Evolutionary conservation across 2,888 invertebrate genomes (phyloP).

Genomic region (Drosophila fungiperda): DNA sequence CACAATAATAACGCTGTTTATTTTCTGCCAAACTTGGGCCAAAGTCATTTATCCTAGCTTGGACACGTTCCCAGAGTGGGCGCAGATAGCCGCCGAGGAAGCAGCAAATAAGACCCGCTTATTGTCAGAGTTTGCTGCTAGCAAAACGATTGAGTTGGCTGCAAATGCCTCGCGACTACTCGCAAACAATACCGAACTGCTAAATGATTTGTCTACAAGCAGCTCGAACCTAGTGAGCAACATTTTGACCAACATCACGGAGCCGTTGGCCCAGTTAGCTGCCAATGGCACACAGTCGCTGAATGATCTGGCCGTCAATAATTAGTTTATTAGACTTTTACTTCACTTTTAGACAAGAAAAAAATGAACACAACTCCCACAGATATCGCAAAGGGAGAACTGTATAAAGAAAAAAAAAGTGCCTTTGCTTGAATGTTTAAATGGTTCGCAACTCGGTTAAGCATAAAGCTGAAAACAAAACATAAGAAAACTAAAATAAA

Average conservation of each 20-base stretch:
- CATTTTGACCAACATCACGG: constrained; percentile 29
- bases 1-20: constrained; percentile 89
- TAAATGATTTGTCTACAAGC: constrained; percentile 28
- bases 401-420: constrained; percentile 61
- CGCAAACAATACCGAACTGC: constrained; percentile 38
- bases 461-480: constrained; percentile 10
- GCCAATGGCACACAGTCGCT: constrained; percentile 46
- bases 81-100: constrained; percentile 74
- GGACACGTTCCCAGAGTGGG: constrained; percentile 88
- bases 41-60: constrained; percentile 88
- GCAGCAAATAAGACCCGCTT: constrained; percentile 33
- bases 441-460: constrained; percentile 24
- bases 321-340: constrained; percentile 49
- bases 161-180: constrained; percentile 30
- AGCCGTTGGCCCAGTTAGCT: constrained; percentile 26
- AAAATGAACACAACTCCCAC: constrained; percentile 22
- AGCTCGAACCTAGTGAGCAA: constrained; percentile 27
- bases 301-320: constrained; percentile 42
- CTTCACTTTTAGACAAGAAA: neutral
- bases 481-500: constrained; percentile 10
- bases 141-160: constrained; percentile 33
- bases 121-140: constrained; percentile 11
- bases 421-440: constrained; percentile 55
- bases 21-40: constrained; percentile 91
- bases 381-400: constrained; percentile 35